phyloP scores from a whole-genome alignment of 2,113 vertebrate genomes.

The Bos javanicus region DNA sequence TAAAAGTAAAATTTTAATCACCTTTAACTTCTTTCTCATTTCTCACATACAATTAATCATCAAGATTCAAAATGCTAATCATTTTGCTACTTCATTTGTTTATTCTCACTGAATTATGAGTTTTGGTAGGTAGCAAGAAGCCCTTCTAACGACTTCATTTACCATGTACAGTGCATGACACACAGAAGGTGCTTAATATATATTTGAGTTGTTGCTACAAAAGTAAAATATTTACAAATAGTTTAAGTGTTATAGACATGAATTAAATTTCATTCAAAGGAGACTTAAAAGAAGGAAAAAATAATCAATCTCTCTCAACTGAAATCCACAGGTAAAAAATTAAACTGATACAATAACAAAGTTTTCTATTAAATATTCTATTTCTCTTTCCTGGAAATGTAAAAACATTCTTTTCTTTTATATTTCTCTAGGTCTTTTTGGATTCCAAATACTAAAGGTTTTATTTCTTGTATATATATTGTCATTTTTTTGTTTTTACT shows the following conservation, averaged over 20 bases:
- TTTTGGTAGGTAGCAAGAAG: neutral
- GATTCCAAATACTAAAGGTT: neutral
- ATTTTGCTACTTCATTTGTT: neutral
- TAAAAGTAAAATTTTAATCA: neutral
- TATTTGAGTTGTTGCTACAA: neutral
- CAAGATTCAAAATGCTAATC: neutral
- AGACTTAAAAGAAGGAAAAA: neutral
- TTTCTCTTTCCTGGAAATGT: neutral
- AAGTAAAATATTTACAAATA: neutral
- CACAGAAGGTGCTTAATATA: neutral
- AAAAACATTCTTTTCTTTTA: slow-evolving; percentile 7
- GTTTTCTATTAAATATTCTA: neutral
- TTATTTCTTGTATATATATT: neutral
- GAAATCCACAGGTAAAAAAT: slow-evolving; percentile 5
- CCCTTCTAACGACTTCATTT: neutral
- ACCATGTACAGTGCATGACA: neutral
- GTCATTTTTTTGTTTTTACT: neutral
- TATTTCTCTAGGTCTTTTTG: neutral
- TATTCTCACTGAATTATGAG: neutral
- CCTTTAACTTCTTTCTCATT: neutral
- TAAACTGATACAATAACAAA: neutral
- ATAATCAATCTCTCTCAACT: neutral
- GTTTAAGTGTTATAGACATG: neutral
- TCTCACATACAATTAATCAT: neutral
- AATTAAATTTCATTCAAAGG: slow-evolving; percentile 20